These are phyloP conservation scores for Dioctria linearis DNA, from an alignment of 2,888 invertebrate species.

Conservation along the genomic window DNA sequence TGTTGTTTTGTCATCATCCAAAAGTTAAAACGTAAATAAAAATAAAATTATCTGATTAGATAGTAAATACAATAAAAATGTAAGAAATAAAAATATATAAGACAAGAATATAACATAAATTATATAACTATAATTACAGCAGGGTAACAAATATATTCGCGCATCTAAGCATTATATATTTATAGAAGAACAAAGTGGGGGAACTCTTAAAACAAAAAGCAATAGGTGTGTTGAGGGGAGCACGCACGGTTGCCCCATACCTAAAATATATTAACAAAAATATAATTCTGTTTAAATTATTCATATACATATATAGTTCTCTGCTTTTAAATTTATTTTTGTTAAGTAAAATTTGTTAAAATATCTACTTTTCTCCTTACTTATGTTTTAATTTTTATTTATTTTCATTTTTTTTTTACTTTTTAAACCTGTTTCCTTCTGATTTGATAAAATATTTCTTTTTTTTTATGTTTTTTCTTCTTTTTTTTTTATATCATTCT, in stretches of 20 bases:
- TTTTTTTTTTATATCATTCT: not conserved
- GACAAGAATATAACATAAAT: slow-evolving; percentile 15
- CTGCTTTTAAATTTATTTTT: slow-evolving; percentile 16
- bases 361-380: slow-evolving; percentile 41
- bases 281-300: slow-evolving; percentile 32
- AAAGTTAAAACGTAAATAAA: slow-evolving; percentile 31
- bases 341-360: slow-evolving; percentile 47
- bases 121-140: slow-evolving; percentile 35
- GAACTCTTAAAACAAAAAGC: slow-evolving; percentile 24
- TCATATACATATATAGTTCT: slow-evolving; percentile 3
- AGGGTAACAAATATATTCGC: slow-evolving; percentile 39
- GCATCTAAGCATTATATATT: not conserved
- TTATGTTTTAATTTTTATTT: slow-evolving; percentile 31
- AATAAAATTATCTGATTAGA: not conserved
- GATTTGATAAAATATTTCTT: slow-evolving; percentile 13
- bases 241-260: not conserved
- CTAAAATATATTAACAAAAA: slow-evolving; percentile 45
- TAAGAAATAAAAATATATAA: too few species aligned
- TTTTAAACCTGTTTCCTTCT: not conserved
- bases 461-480: not conserved
- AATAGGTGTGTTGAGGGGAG: slow-evolving; percentile 12
- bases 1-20: slow-evolving; percentile 6
- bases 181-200: slow-evolving; percentile 23
- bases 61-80: slow-evolving; percentile 8
- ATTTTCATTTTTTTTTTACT: slow-evolving; percentile 2